Conservation (phyloP, 2,797 vertebrate genomes). For the Dendrocincla fuliginosa region DNA sequence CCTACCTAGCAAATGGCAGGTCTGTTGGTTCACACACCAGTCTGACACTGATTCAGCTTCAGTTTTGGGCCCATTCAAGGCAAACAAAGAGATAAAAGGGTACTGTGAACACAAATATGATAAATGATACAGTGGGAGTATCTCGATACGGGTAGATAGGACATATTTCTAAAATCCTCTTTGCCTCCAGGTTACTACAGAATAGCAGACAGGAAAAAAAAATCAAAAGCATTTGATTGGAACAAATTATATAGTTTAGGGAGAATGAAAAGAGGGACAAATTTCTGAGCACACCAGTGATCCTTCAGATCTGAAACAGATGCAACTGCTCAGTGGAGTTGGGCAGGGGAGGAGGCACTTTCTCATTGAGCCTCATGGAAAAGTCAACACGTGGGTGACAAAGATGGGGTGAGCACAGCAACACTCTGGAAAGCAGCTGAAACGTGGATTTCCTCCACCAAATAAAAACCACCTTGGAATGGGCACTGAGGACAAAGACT, state of each 20-base stretch:
- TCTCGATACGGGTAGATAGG: neutral
- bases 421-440: neutral
- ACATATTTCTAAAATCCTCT: neutral
- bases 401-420: fast-evolving
- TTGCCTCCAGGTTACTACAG: neutral
- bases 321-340: neutral
- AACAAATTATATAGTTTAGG: neutral
- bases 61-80: neutral
- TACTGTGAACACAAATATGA: neutral
- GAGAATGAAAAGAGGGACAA: neutral
- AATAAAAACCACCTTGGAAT: neutral
- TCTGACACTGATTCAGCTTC: neutral
- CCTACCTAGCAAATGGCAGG: neutral
- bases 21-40: neutral
- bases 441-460: neutral
- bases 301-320: neutral
- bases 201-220: neutral
- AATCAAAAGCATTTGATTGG: neutral
- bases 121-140: neutral
- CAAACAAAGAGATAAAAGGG: neutral
- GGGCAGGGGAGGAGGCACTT: neutral
- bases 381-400: neutral
- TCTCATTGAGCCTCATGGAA: neutral
- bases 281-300: neutral
- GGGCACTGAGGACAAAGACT: neutral